Evolutionary conservation across 2,888 invertebrate species (phyloP), one percentile per base, ranked within the genome.

Genomic region (Melitaea athalia): DNA sequence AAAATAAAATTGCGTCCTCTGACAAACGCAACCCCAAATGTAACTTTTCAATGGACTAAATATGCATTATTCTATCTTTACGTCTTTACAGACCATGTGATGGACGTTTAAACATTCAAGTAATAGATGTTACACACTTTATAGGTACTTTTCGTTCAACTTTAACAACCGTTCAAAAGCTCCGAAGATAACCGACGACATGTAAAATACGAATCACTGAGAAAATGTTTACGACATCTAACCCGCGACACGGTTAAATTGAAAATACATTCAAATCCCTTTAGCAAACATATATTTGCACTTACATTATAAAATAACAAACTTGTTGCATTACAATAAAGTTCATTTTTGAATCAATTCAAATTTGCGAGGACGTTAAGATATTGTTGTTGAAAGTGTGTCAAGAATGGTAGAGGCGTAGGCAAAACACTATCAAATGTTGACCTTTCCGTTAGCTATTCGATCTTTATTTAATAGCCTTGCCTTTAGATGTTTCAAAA

Each of bases 191-290:
- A 71, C 55, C 53, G 47, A 63, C 64, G 65, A 49, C 67, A 49
- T 65, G 68, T 72, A 72, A 72, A 72, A 71, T 65, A 72, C 67
- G 67, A 72, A 72, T 70, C 71, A 70, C 71, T 64, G 61, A 70
- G 68, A 71, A 72, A 71, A 74, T 74, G 72, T 77, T 78, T 77
- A 77, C 78, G 77, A 75, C 73, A 73, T 73, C 73, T 77, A 74
- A 78, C 77, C 77, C 76, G 74, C 75, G 77, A 77, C 77, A 76
- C 71, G 69, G 74, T 75, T 73, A 74, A 77, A 78, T 77, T 76
- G 77, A 77, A 77, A 77, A 78, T 76, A 75, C 76, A 75, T 76
- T 77, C 70, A 76, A 74, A 76, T 74, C 72, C 69, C 75, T 66
- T 52, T 57, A 65, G 71, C 72, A 67, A 73, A 31, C 12, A 59